Evolutionary conservation across 1,140 invertebrate genomes (phyloP), one percentile per base, ranked within the genome.

Genomic region (Trichonephila clavata): DNA sequence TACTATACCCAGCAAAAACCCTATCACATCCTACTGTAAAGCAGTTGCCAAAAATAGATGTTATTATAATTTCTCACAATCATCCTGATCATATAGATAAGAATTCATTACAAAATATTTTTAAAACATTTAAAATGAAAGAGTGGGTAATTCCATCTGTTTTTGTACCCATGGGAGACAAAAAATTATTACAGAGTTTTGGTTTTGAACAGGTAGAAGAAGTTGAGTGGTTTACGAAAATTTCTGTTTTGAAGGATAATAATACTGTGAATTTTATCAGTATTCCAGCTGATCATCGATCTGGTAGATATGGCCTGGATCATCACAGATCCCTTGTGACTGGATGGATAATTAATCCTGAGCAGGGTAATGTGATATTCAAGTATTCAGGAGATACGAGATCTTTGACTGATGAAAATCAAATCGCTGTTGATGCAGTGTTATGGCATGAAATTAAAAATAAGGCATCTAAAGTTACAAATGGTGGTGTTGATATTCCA

Each of bases 161-260:
- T 14, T 93, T 93, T 57, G 91, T 93, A 13, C 91, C 91, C 10
- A 77, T 93, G 84, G 91, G 91, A 16, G 91, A 93, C n/a, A 93
- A 93, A 87, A 93, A 87, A 87, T 80, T 93, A n/a, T 39, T 93
- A 60, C 32, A 93, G 21, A 77, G 68, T 61, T 80, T 93, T 71
- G 91, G 91, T 14, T 93, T 71, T 80, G 14, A 77, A 7, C 2
- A 86, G 16, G 57, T 87, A 39, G 65, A 71, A 93, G 91, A 93
- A 87, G 91, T 93, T 5, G 91, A 93, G 24, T 93, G 91, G 91
- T 93, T 68, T 77, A 86, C 91, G 61, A 93, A 93, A 24, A 86
- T 93, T 20, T 86, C 65, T 59, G 18, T 86, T 13, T 0, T 20
- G 43, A 92, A 92, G 86, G 60, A 65, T n/a, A 32, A 65, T 43